phyloP scores from a whole-genome alignment of 2,888 invertebrate species.

The Hydropsyche betteni region DNA sequence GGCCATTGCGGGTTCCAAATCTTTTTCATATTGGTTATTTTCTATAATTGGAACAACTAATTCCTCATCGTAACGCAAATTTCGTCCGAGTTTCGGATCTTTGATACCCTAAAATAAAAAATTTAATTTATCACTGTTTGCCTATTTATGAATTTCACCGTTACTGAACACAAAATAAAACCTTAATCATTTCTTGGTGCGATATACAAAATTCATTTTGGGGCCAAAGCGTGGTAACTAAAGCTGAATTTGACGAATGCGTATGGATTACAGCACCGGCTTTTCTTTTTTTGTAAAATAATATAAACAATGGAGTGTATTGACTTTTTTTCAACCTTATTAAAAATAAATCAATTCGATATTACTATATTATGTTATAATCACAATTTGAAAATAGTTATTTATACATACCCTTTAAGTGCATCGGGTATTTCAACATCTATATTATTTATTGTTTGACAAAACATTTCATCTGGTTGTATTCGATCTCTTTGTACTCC shows the following conservation, averaged over 20 bases:
- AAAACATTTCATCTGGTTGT: slow-evolving; percentile 86
- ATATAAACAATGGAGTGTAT: slow-evolving; percentile 95
- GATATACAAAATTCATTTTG: slow-evolving; percentile 88
- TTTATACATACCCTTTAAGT: slow-evolving; percentile 69
- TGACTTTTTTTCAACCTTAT: slow-evolving; percentile 85
- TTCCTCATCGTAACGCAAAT: slow-evolving; percentile 88
- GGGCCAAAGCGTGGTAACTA: slow-evolving; percentile 86
- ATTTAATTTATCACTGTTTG: not conserved
- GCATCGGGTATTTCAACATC: slow-evolving; percentile 81
- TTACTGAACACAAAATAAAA: slow-evolving; percentile 53
- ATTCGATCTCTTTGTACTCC: slow-evolving; percentile 97
- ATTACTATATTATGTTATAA: not conserved
- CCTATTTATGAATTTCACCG: too few species aligned
- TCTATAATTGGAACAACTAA: slow-evolving; percentile 95
- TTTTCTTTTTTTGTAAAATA: slow-evolving; percentile 80
- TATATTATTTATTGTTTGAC: slow-evolving; percentile 82
- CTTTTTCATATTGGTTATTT: slow-evolving; percentile 92
- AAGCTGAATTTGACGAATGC: slow-evolving; percentile 90
- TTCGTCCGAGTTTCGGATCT: slow-evolving; percentile 74
- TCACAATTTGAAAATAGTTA: slow-evolving; percentile 4
- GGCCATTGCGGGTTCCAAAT: slow-evolving; percentile 82
- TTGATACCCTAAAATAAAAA: slow-evolving; percentile 72
- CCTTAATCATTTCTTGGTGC: slow-evolving; percentile 97
- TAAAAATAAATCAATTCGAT: not conserved
- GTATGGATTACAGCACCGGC: slow-evolving; percentile 96